Base-by-base conservation (phyloP, 2,888 invertebrate genomes). In the Agrilus biguttatus region DNA sequence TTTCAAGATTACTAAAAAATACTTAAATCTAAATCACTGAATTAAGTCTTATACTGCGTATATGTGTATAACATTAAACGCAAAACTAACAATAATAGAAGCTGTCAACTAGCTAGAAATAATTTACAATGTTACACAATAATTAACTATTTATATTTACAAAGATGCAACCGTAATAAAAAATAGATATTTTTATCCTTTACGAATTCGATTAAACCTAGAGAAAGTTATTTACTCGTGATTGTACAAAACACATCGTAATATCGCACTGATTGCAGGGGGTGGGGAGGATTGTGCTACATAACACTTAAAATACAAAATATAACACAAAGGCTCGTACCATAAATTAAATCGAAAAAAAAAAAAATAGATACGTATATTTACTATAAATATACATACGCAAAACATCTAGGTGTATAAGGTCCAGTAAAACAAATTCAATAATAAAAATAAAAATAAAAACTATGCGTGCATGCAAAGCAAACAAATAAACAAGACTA, bases 21-120 rank as follows among this genome's bases (percentile, higher is more conserved):
- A 61, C 59, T 60, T 62, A 61, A 57, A 53, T 44, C 62, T 62
- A 62, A 58, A 64, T 63, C 63, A 63, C 63, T 62, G 60, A 56
- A 60, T 61, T 58, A 62, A 61, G 60, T 60, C 61, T 62, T 62
- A 60, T 58, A 58, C 53, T 50, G 55, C 54, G 60, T 55, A 49
- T 49, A 52, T 28, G 28, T 28, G 28, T 28, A 28, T 44, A 51
- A 52, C 55, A 56, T 45, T 53, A 56, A 58, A 51, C 47, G 50
- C 54, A 50, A 28, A 45, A 45, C 46, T 48, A 44, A 44, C 44
- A 43, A 44, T 47, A 53, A 54, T 54, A 50, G 51, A 54, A 54
- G 54, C 52, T 53, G 50, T 52, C 52, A 33, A 42, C 19, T 33
- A 49, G 51, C 38, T 51, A 53, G 45, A 56, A 59, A 56, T 56